phyloP scores from a whole-genome alignment of 2,888 invertebrate genomes.

The Sphaeridia pumilis region DNA sequence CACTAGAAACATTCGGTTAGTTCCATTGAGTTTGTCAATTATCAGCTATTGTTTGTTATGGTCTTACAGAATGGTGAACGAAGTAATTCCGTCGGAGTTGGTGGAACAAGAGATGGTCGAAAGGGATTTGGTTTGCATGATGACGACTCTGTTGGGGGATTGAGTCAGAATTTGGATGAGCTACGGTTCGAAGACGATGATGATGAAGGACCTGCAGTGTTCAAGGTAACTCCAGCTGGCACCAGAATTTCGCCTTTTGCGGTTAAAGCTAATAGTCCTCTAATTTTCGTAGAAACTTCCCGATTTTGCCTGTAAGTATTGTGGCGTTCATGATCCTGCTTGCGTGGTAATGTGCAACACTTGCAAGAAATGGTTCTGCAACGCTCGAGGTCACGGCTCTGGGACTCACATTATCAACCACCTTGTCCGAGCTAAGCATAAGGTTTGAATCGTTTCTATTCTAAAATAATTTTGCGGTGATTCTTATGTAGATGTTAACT shows the following conservation, averaged over 20 bases:
- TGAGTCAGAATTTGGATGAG: slow-evolving; percentile 60
- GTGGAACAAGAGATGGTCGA: not conserved
- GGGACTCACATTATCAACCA: slow-evolving; percentile 99
- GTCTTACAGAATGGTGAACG: slow-evolving; percentile 10
- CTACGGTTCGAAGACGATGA: slow-evolving; percentile 92
- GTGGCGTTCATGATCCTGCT: slow-evolving; percentile 94
- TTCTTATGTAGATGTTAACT: slow-evolving; percentile 7
- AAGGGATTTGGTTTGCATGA: slow-evolving; percentile 15
- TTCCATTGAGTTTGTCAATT: not conserved
- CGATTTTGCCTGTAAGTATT: slow-evolving; percentile 96
- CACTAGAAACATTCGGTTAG: not conserved
- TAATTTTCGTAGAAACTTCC: slow-evolving; percentile 63
- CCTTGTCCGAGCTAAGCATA: slow-evolving; percentile 96
- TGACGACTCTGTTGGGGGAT: slow-evolving; percentile 25
- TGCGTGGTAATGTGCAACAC: slow-evolving; percentile 97
- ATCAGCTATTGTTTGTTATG: not conserved
- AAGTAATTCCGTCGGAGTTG: slow-evolving; percentile 10
- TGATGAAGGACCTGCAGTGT: slow-evolving; percentile 77
- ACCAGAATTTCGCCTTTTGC: not conserved
- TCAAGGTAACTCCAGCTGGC: slow-evolving; percentile 45
- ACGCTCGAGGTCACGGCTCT: slow-evolving; percentile 94
- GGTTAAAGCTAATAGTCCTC: not conserved
- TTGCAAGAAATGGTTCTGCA: slow-evolving; percentile 99
- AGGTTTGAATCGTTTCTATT: too few species aligned
- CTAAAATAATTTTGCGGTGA: too few species aligned